phyloP scores from a whole-genome alignment of 2,797 vertebrate species.

The Scolopax bukidnonensis region DNA sequence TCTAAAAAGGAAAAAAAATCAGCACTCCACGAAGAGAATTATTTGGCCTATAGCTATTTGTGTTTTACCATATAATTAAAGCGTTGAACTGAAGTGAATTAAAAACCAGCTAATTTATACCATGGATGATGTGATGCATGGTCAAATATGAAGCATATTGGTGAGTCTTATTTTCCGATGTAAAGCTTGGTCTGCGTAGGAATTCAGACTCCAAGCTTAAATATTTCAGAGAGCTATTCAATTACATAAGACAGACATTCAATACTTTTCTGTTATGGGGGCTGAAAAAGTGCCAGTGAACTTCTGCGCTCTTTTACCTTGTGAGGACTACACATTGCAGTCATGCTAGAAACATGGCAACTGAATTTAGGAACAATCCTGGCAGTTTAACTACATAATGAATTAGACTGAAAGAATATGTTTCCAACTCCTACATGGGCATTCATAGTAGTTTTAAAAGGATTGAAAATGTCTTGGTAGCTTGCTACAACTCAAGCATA shows the following conservation, averaged over 20 bases:
- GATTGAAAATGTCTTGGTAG: neutral
- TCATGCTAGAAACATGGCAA: neutral
- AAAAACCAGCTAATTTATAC: neutral
- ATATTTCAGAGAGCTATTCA: neutral
- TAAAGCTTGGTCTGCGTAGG: neutral
- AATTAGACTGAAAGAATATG: neutral
- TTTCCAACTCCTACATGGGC: neutral
- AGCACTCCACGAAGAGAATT: rapidly evolving
- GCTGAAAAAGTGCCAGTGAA: neutral
- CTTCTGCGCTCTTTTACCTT: neutral
- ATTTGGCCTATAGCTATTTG: neutral
- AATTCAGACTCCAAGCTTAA: neutral
- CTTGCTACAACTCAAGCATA: neutral
- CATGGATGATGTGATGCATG: neutral
- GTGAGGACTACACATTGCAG: neutral
- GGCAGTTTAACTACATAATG: neutral
- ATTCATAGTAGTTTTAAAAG: neutral
- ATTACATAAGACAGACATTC: neutral
- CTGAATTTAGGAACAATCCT: neutral
- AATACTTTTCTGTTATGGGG: neutral
- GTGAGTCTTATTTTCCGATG: neutral
- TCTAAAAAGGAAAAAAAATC: neutral
- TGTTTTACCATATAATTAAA: neutral
- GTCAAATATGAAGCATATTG: neutral
- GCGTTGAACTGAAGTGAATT: neutral